phyloP scores from a whole-genome alignment of 2,888 invertebrate genomes.

The Cylloceria caligata region DNA sequence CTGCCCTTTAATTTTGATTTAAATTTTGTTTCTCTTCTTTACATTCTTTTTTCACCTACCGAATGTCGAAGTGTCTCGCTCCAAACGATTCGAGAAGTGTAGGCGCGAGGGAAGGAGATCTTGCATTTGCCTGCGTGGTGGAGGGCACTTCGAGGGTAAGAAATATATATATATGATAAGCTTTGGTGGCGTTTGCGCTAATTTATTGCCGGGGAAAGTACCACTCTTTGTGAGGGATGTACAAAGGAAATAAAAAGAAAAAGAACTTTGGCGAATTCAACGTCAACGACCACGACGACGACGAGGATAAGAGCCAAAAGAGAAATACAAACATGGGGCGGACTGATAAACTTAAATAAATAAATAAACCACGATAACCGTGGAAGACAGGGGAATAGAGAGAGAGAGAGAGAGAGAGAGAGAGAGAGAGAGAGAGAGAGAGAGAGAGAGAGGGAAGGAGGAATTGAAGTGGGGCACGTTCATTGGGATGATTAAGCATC shows the following conservation, averaged over 20 bases:
- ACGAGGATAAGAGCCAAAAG: not conserved
- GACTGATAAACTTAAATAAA: slow-evolving; percentile 10
- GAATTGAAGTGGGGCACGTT: slow-evolving; percentile 12
- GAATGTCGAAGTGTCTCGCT: slow-evolving; percentile 25
- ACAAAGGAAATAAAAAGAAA: slow-evolving; percentile 6
- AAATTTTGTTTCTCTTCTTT: slow-evolving; percentile 5
- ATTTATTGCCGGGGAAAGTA: slow-evolving; percentile 43
- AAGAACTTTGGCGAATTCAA: slow-evolving; percentile 20
- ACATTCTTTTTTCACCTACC: slow-evolving; percentile 35
- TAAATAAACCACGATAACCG: slow-evolving; percentile 29
- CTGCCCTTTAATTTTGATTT: slow-evolving; percentile 12
- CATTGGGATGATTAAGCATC: slow-evolving; percentile 54
- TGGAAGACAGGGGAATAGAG: slow-evolving; percentile 18
- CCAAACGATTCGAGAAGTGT: slow-evolving; percentile 39
- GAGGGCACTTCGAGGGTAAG: slow-evolving; percentile 19
- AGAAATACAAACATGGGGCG: slow-evolving; percentile 20
- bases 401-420: not conserved
- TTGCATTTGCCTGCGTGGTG: slow-evolving; percentile 49
- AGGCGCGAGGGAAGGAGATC: slow-evolving; percentile 9
- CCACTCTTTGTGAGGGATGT: slow-evolving; percentile 38
- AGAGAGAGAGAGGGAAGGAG: not conserved
- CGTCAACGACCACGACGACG: slow-evolving; percentile 19
- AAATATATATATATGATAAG: slow-evolving; percentile 28
- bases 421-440: not conserved
- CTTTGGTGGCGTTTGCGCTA: slow-evolving; percentile 34